phyloP scores from a whole-genome alignment of 2,797 vertebrate species.

The Pseudopleuronectes americanus region DNA sequence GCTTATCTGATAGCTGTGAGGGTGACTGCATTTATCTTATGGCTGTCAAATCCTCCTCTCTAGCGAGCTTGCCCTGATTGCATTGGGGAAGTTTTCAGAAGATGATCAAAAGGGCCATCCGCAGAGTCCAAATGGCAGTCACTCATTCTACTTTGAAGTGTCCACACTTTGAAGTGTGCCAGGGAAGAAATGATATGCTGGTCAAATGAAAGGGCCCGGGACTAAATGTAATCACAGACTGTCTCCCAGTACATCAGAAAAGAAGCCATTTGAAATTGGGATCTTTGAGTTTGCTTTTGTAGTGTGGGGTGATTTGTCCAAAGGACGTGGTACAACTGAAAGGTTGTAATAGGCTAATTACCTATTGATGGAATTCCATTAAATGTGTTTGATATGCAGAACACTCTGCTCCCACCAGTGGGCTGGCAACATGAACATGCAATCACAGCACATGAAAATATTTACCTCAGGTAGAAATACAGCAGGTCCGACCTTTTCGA shows the following conservation, averaged over 20 bases:
- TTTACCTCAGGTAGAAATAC: slow-evolving; percentile 10
- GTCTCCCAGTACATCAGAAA: slow-evolving; percentile 75
- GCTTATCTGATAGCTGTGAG: slow-evolving; percentile 83
- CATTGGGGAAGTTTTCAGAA: slow-evolving; percentile 76
- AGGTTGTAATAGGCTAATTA: slow-evolving; percentile 78
- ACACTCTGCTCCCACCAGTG: slow-evolving; percentile 7
- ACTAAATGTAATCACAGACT: slow-evolving; percentile 78
- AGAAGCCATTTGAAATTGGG: slow-evolving; percentile 66
- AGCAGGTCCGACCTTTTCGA: too few relatives aligned
- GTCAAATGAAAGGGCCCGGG: slow-evolving; percentile 76
- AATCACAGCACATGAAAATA: slow-evolving; percentile 30
- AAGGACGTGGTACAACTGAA: slow-evolving; percentile 62
- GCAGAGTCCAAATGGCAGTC: slow-evolving; percentile 78
- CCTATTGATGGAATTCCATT: slow-evolving; percentile 65
- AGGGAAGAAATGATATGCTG: slow-evolving; percentile 76
- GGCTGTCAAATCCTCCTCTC: slow-evolving; percentile 79
- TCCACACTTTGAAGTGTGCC: slow-evolving; percentile 78
- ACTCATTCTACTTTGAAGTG: slow-evolving; percentile 80
- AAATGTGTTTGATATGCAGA: slow-evolving; percentile 60
- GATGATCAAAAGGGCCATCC: slow-evolving; percentile 82
- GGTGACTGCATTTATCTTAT: slow-evolving; percentile 82
- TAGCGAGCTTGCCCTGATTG: slow-evolving; percentile 71
- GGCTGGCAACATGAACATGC: slow-evolving; percentile 29
- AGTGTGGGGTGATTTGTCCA: slow-evolving; percentile 64
- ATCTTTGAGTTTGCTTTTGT: slow-evolving; percentile 63